Conservation (phyloP, 2,797 vertebrate genomes). For the Esox masquinongy region DNA sequence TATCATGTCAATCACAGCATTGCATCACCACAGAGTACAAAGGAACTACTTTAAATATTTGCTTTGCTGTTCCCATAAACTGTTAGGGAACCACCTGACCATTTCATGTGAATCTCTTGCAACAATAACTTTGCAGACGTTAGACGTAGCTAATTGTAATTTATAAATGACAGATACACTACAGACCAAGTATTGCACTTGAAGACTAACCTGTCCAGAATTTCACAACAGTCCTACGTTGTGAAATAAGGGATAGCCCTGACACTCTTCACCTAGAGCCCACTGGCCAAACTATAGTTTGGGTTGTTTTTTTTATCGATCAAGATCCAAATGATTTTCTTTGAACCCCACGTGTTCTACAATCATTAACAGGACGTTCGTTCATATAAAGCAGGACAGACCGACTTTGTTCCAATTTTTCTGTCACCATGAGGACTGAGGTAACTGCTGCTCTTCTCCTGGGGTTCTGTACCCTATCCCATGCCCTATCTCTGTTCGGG, state of each 20-base stretch:
- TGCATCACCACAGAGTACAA: slow-evolving; percentile 17
- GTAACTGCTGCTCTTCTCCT: slow-evolving; percentile 36
- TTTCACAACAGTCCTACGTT: background rate
- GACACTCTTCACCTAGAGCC: background rate
- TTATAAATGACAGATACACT: background rate
- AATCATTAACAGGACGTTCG: slow-evolving; percentile 60
- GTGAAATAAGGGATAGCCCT: background rate
- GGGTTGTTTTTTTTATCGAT: background rate
- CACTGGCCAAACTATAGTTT: background rate
- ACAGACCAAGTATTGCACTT: background rate
- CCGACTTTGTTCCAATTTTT: background rate
- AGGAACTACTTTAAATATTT: slow-evolving; percentile 60
- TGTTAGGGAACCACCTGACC: background rate
- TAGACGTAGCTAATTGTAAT: background rate
- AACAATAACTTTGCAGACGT: background rate
- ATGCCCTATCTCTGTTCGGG: slow-evolving; percentile 39
- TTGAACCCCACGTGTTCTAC: background rate
- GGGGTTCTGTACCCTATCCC: slow-evolving; percentile 50
- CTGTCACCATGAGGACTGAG: slow-evolving; percentile 57
- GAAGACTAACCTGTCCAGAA: background rate
- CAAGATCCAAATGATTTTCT: background rate
- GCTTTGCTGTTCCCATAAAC: slow-evolving; percentile 29
- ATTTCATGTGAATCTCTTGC: slow-evolving; percentile 12
- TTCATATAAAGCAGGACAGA: slow-evolving; percentile 28
- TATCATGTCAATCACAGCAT: slow-evolving; percentile 11